These are phyloP conservation scores for Macroramphosus scolopax DNA, from an alignment of 2,797 vertebrate species.

Conservation along the genomic window DNA sequence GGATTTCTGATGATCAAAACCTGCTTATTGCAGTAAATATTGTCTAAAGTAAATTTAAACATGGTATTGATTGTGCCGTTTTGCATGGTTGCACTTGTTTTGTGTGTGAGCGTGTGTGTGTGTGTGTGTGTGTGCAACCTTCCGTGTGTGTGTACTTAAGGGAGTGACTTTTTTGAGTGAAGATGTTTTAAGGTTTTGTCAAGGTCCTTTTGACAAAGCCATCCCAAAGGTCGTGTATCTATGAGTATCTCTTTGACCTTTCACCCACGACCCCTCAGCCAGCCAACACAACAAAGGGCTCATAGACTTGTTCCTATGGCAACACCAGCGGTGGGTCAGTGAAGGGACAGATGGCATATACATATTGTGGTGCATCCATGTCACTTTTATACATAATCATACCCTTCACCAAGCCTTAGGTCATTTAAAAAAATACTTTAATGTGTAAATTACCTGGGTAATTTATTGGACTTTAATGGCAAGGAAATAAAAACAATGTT, in stretches of 20 bases:
- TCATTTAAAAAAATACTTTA: no score
- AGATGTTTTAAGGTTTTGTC: constrained; percentile 40
- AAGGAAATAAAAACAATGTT: no score
- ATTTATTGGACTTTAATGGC: no score
- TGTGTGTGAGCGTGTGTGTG: no score
- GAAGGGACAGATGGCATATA: constrained; percentile 43
- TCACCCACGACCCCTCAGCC: constrained; percentile 60
- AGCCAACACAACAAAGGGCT: constrained; percentile 32
- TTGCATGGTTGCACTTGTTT: no score
- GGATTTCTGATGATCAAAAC: no score
- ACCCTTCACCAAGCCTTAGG: not conserved
- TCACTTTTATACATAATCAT: not conserved
- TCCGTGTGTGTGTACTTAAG: no score
- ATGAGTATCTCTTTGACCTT: constrained; percentile 65
- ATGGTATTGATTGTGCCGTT: no score
- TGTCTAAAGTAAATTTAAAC: no score
- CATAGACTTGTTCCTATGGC: constrained; percentile 46
- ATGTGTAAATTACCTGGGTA: no score
- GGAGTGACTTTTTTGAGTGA: constrained; percentile 19
- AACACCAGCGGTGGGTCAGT: constrained; percentile 56
- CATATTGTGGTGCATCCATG: not conserved
- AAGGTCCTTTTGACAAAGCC: constrained; percentile 44
- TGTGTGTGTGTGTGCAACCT: no score
- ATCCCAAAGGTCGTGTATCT: constrained; percentile 52
- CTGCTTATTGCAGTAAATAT: no score